Percentiles rank a stretch among this genome's conserved stretches.
phyloP scores from a whole-genome alignment of 2,888 invertebrate genomes.

The Dolichomitus sp. region DNA sequence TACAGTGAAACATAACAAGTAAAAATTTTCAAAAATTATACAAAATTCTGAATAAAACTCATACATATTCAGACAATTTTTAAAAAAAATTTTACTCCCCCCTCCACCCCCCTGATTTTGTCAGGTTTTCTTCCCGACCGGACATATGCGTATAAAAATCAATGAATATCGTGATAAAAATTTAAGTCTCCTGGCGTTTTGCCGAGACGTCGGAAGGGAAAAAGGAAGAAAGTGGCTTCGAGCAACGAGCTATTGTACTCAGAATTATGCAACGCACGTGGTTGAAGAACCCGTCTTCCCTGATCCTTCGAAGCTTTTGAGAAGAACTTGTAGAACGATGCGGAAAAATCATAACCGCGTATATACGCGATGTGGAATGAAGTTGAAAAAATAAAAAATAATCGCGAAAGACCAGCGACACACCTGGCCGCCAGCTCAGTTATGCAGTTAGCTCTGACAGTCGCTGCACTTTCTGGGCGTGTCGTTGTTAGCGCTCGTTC shows the following conservation, averaged over 20 bases:
- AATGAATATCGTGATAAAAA: background rate
- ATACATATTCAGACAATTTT: too few species aligned
- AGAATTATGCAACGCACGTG: background rate
- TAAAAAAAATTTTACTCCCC: too few species aligned
- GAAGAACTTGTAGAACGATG: background rate
- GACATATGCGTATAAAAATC: too few species aligned
- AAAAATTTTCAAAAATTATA: too few species aligned
- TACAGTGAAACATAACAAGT: too few species aligned
- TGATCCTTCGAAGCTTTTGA: constrained; percentile 31
- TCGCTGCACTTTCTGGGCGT: constrained; percentile 62
- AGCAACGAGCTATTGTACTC: constrained; percentile 59
- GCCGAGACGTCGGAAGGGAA: background rate
- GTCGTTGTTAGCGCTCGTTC: constrained; percentile 63
- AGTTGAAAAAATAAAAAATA: constrained; percentile 64
- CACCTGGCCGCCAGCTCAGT: constrained; percentile 76
- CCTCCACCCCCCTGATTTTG: too few species aligned
- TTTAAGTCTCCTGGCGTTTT: background rate
- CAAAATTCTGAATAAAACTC: too few species aligned
- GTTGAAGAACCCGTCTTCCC: constrained; percentile 36
- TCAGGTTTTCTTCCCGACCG: too few species aligned
- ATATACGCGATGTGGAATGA: constrained; percentile 26
- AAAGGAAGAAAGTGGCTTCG: background rate
- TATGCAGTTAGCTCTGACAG: constrained; percentile 60
- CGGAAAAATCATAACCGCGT: constrained; percentile 27
- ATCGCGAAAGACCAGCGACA: constrained; percentile 68